These are phyloP conservation scores for Palythoa grandiflora DNA, from an alignment of 92 coral and sea anemone species.

Conservation along the genomic window DNA sequence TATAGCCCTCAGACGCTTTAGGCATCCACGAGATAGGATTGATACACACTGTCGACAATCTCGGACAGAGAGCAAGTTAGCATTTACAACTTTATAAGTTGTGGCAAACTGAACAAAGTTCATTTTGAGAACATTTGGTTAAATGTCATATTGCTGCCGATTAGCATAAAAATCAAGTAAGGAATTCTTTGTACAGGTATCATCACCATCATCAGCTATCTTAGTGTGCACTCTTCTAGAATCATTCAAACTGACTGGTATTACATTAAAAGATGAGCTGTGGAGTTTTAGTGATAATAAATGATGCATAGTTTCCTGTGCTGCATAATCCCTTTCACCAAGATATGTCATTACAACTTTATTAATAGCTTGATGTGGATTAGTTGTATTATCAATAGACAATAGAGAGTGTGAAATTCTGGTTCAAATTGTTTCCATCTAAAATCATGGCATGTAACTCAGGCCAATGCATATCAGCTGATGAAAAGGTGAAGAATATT, in stretches of 20 bases:
- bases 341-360: no score
- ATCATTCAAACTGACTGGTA: background rate
- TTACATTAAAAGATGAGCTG: background rate
- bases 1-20: no score
- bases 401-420: no score
- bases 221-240: background rate
- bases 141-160: background rate
- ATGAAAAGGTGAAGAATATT: background rate
- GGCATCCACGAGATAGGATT: no score
- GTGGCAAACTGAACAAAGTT: slow-evolving; percentile 3
- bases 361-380: no score
- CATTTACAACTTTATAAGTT: slow-evolving; percentile 8
- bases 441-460: background rate
- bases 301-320: no score
- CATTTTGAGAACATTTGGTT: background rate
- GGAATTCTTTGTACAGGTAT: background rate
- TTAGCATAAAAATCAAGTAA: background rate
- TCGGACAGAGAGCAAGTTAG: no score
- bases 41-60: no score
- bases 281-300: background rate
- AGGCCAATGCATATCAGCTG: slow-evolving; percentile 10
- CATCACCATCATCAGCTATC: background rate
- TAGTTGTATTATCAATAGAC: no score
- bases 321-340: no score
- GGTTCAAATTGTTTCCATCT: background rate